These are phyloP conservation scores for Priocnemis perturbator DNA, from an alignment of 2,888 invertebrate species.

Conservation along the genomic window DNA sequence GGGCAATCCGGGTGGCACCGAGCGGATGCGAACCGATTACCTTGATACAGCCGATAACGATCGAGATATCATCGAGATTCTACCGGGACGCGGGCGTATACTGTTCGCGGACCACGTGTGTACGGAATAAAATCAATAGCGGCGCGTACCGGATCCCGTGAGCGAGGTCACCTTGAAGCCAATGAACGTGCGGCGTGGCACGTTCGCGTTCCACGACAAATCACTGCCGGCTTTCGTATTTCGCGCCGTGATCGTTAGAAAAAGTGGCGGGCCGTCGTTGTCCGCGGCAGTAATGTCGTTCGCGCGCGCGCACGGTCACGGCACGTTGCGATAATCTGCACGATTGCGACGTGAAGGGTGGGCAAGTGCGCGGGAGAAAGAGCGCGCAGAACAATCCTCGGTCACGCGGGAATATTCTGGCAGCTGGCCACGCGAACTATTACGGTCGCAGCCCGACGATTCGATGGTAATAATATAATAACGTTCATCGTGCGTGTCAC, in stretches of 20 bases:
- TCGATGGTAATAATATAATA: conserved; percentile 49
- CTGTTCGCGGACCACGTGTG: neutral
- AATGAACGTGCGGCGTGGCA: neutral
- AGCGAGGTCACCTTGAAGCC: conserved; percentile 1
- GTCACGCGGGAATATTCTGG: conserved; percentile 1
- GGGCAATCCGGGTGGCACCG: no score
- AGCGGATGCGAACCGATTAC: no score
- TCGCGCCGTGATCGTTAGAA: no score
- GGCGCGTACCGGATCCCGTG: no score
- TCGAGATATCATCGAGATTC: neutral
- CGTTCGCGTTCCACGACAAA: neutral
- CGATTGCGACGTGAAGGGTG: no score
- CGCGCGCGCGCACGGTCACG: no score
- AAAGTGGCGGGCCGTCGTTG: no score
- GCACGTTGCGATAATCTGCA: no score
- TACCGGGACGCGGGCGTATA: neutral
- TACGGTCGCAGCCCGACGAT: conserved; percentile 5
- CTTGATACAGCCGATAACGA: neutral
- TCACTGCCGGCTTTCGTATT: no score
- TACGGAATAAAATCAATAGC: conserved; percentile 1
- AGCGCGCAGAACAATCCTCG: neutral
- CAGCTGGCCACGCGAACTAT: conserved; percentile 5
- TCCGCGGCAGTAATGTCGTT: no score
- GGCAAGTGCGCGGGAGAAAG: no score
- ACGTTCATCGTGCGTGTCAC: conserved; percentile 29